Percentiles rank a stretch among this genome's conserved stretches.
Conservation (phyloP, 2,113 vertebrate genomes). For the Pterocles burchelli region DNA sequence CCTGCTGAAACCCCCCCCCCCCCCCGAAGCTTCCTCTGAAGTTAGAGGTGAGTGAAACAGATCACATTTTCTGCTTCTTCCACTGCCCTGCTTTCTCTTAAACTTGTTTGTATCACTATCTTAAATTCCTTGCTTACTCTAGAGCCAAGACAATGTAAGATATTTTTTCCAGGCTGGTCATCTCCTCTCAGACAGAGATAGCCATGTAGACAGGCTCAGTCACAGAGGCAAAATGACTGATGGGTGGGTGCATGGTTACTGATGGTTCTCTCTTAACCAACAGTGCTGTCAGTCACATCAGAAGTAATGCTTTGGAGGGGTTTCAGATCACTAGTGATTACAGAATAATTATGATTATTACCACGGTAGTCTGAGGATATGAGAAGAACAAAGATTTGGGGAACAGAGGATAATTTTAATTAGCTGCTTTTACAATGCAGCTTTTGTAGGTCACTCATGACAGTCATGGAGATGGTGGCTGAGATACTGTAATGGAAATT, state of each 20-base stretch:
- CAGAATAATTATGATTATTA: neutral
- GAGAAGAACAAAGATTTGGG: neutral
- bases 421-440: neutral
- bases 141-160: neutral
- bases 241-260: neutral
- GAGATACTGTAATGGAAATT: neutral
- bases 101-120: neutral
- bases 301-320: neutral
- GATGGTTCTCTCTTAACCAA: neutral
- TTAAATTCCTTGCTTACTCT: neutral
- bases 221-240: neutral
- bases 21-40: neutral
- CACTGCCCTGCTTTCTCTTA: neutral
- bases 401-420: neutral
- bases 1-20: no score
- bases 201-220: neutral
- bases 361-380: neutral
- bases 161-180: fast-evolving
- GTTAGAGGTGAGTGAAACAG: neutral
- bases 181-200: neutral
- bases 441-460: neutral
- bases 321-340: neutral
- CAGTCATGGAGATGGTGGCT: neutral
- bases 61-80: neutral
- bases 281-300: neutral